Evolutionary conservation across 2,113 vertebrate genomes (phyloP).

Genomic region (Ammodytes dubius): DNA sequence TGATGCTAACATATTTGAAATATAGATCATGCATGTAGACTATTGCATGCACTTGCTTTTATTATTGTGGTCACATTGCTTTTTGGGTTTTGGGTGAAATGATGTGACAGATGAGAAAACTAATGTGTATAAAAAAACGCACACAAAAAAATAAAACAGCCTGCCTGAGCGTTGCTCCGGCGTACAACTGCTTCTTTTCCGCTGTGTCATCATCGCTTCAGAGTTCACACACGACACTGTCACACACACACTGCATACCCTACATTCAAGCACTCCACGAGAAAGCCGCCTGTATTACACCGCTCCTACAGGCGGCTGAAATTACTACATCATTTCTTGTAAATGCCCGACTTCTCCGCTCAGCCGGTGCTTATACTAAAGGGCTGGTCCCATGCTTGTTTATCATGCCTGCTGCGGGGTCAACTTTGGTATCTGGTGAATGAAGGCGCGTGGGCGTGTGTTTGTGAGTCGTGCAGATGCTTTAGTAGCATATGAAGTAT

Average conservation of each 20-base stretch:
- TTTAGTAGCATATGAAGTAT: no score
- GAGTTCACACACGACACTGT: no score
- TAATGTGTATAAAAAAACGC: background rate
- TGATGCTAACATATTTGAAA: background rate
- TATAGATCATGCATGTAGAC: background rate
- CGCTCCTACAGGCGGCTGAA: conserved; percentile 39
- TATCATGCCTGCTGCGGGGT: background rate
- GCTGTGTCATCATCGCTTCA: background rate
- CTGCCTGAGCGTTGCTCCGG: conserved; percentile 14
- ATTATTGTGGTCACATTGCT: background rate
- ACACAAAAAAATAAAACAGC: no score
- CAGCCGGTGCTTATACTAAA: conserved; percentile 48
- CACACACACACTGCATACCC: background rate
- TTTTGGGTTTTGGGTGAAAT: no score
- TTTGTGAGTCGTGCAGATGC: no score
- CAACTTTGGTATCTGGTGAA: background rate
- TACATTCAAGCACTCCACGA: background rate
- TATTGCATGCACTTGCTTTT: background rate
- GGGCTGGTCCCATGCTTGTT: conserved; percentile 39
- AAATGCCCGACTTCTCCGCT: conserved; percentile 65
- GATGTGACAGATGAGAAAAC: background rate
- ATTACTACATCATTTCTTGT: conserved; percentile 75
- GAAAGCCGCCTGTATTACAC: background rate
- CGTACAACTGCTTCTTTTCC: background rate
- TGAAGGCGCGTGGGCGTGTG: no score